Percentiles rank a stretch among this genome's conserved stretches.
Evolutionary conservation across 2,888 invertebrate genomes (phyloP).

Genomic region (Oeneis ivallda): DNA sequence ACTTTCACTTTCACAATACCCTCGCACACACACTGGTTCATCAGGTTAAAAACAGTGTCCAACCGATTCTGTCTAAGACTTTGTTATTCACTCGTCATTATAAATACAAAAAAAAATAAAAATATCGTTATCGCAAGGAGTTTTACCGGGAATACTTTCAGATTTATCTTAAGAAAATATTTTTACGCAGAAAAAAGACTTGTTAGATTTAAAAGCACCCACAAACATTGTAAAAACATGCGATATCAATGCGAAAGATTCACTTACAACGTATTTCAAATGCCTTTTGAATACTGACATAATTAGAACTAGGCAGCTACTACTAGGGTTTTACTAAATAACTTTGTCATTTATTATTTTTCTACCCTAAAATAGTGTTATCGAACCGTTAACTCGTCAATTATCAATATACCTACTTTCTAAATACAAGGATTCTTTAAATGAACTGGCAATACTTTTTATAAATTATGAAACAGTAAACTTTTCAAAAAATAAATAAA

Average conservation of each 20-base stretch:
- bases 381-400: neutral
- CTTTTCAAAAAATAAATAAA: neutral
- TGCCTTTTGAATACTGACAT: slow-evolving; percentile 20
- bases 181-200: slow-evolving; percentile 63
- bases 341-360: slow-evolving; percentile 20
- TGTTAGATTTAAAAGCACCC: slow-evolving; percentile 62
- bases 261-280: slow-evolving; percentile 2
- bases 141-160: slow-evolving; percentile 50
- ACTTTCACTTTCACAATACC: slow-evolving; percentile 46
- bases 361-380: slow-evolving; percentile 25
- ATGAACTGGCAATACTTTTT: neutral
- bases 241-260: slow-evolving; percentile 58
- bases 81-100: slow-evolving; percentile 28
- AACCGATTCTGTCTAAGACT: slow-evolving; percentile 62
- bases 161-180: slow-evolving; percentile 56
- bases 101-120: slow-evolving; percentile 4
- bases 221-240: slow-evolving; percentile 65
- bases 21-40: slow-evolving; percentile 52
- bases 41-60: slow-evolving; percentile 63
- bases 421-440: slow-evolving; percentile 32
- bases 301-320: neutral
- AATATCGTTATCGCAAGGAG: slow-evolving; percentile 55
- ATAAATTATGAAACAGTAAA: neutral
- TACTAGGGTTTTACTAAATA: too few species aligned
- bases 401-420: neutral